Evolutionary conservation across 2,888 invertebrate genomes (phyloP), one percentile per base, ranked within the genome.

Genomic region (Hypomecis atomaria): DNA sequence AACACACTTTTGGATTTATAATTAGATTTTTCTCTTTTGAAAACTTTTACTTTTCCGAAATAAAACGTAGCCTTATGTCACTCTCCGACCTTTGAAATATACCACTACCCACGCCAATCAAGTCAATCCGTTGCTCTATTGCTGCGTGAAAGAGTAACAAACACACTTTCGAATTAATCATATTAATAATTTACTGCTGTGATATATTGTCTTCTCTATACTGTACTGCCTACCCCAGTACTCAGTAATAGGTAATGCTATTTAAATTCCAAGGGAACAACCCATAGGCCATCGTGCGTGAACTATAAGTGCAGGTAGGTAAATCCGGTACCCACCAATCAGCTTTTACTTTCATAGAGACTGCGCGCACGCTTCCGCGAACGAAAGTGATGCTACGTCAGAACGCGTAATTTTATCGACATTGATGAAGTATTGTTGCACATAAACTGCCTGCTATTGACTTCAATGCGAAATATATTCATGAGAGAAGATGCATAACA

Each of bases 341-440:
- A 76, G 89, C 90, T 92, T 90, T 90, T 90, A 92, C 92, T 92
- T 91, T 91, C 90, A 77, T 79, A 82, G 63, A 67, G 50, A 63
- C 65, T 61, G 61, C 78, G 83, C 76, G 70, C 63, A 78, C 77
- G 79, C 88, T 91, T 92, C 92, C 90, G 89, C 82, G 81, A 89
- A 85, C 73, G 88, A 90, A 91, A 90, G 90, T 89, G 82, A 43
- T 67, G 52, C 55, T 58, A 57, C 58, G 50, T 60, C 55, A 59
- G 54, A 54, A 44, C 33, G 54, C 38, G 57, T 53, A 56, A 54
- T 62, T 63, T 67, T 67, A 69, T 66, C 67, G 66, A 62, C 47
- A 61, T 33, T 23, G 45, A 43, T 56, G 40, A 42, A 53, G 55
- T 57, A 48, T 58, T 38, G 47, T n/a, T 13, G 53, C 38, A 7